Evolutionary conservation across 2,113 vertebrate species (phyloP).

Genomic region (Oncorhynchus kisutch): DNA sequence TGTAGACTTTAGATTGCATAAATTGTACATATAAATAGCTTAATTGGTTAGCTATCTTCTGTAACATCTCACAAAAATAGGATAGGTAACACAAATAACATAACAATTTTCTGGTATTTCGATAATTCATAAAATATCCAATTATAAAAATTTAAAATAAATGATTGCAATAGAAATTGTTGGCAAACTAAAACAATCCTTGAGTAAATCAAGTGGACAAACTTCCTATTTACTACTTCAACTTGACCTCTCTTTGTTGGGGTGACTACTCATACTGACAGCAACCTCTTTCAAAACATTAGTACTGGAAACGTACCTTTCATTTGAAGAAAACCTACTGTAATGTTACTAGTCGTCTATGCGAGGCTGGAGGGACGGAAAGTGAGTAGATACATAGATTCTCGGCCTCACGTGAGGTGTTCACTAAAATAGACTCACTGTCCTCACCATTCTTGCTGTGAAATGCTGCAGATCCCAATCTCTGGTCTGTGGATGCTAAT

Average conservation of each 20-base stretch:
- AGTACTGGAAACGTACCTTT: constrained; percentile 53
- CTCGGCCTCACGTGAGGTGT: constrained; percentile 58
- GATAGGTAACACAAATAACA: too few relatives aligned
- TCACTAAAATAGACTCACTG: constrained; percentile 66
- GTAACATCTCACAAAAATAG: too few relatives aligned
- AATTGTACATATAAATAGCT: too few relatives aligned
- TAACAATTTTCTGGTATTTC: too few relatives aligned
- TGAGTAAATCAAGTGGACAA: constrained; percentile 11
- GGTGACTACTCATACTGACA: neutral
- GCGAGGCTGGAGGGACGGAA: constrained; percentile 40
- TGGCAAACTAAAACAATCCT: neutral
- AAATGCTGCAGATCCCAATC: constrained; percentile 31
- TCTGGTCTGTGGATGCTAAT: constrained; percentile 39
- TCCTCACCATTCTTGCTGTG: constrained; percentile 55
- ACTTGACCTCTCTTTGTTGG: neutral
- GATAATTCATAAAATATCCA: too few relatives aligned
- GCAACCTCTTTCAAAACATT: constrained; percentile 6
- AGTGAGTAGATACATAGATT: constrained; percentile 66
- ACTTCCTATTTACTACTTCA: constrained; percentile 17
- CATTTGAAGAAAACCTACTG: constrained; percentile 26
- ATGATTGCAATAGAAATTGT: neutral
- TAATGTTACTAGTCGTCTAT: constrained; percentile 40
- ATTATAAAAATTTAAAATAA: neutral
- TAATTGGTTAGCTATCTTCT: too few relatives aligned
- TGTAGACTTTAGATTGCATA: too few relatives aligned